Base-by-base conservation (phyloP, 2,888 invertebrate species). In the Hoplodrina blanda region DNA sequence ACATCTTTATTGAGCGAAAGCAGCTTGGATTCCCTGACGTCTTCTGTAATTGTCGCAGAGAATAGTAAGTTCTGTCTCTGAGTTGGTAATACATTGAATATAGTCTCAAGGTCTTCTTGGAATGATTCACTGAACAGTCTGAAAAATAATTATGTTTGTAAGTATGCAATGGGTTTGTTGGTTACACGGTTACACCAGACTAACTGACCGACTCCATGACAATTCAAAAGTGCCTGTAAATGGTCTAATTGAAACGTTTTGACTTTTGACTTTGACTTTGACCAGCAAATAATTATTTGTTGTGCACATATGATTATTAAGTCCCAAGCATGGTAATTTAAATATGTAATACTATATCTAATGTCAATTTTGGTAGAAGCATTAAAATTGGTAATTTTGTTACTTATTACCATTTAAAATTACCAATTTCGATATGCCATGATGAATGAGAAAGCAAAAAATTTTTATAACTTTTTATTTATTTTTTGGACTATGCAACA, bases 41-140 rank as follows among this genome's bases (percentile, higher is more conserved):
- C 96, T 87, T 98, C 98, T 10, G 99, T 99, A 90, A 99, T 98
- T 0, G 99, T 99, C 0, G 99, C 99, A 71, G 99, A 99, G 91
- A 99, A 99, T 66, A 99, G 96, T 19, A 99, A 95, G 69, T 98
- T 99, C 89, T 99, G 99, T 74, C 98, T 96, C 66, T 97, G 97
- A 81, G 97, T 96, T 0, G 99, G 98, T 57, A 99, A 91, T 8
- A 96, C 96, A 62, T 96, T 92, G 89, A 98, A 98, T 87, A 99
- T 98, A 0, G 97, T 97, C 89, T 97, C 97, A 61, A 99, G 95
- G 86, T 98, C 98, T 33, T 97, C 97, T 92, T 98, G 97, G 90
- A 99, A 99, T 60, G 97, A 97, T 61, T 98, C 98, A 89, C 98
- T 97, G 77, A 97, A 93, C 82, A 97, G 92, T 78, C 97, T 96